Percentiles rank a stretch among this genome's conserved stretches.
phyloP scores from a whole-genome alignment of 37 sponge, comb jelly and placozoan species.

The Mnemiopsis leidyi region DNA sequence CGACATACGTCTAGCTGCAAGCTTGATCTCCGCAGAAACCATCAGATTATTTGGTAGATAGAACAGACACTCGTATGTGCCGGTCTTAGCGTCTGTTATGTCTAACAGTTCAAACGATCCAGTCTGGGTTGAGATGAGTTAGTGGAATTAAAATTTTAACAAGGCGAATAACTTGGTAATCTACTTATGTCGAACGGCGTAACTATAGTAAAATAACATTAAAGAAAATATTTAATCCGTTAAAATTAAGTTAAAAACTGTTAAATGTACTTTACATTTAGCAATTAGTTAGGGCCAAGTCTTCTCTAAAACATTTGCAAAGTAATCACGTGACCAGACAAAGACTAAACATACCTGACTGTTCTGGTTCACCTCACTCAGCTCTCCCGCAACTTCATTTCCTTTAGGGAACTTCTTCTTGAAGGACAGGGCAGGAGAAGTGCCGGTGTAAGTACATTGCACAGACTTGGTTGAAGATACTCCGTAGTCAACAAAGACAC shows the following conservation, averaged over 20 bases:
- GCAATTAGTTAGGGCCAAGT: too few species aligned
- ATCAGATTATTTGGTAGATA: background rate
- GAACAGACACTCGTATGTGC: background rate
- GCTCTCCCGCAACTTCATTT: background rate
- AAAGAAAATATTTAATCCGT: too few species aligned
- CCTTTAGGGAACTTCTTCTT: background rate
- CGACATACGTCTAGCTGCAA: background rate
- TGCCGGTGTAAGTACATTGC: background rate
- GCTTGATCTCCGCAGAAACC: background rate
- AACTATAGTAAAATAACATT: too few species aligned
- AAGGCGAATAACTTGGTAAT: too few species aligned
- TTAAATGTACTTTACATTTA: too few species aligned
- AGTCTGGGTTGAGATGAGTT: background rate
- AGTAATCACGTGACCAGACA: too few species aligned
- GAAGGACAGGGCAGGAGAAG: background rate
- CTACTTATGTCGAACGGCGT: too few species aligned
- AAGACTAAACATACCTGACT: background rate
- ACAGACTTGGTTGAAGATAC: background rate
- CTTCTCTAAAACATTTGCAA: too few species aligned
- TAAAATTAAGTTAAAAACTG: too few species aligned
- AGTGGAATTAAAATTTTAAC: too few species aligned
- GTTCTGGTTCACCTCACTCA: background rate
- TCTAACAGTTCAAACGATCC: background rate
- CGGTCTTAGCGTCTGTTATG: background rate
- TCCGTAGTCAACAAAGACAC: conserved; percentile 5